Conservation (phyloP, 2,888 invertebrate genomes). For the Leptopterna dolabrata region DNA sequence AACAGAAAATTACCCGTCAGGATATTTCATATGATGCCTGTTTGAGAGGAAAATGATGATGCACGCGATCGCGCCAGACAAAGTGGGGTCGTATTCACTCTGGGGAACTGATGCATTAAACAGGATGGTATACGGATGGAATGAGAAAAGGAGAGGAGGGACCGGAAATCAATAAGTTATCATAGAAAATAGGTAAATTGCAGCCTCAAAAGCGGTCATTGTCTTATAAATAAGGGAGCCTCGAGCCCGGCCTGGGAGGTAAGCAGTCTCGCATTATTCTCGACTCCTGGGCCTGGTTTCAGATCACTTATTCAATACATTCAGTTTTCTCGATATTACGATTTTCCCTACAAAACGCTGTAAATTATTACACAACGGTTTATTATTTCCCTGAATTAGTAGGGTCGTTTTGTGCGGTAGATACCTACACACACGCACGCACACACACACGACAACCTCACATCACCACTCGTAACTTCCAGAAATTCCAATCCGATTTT, state of each 20-base stretch:
- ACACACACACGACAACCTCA: no score
- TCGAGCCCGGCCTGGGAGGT: neutral
- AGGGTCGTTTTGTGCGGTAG: no score
- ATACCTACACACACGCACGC: no score
- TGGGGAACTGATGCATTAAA: slow-evolving; percentile 12
- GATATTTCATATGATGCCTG: neutral
- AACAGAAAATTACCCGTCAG: neutral
- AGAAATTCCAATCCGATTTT: no score
- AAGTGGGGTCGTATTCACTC: neutral
- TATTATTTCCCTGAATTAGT: no score
- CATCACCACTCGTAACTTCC: no score
- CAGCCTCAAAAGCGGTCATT: slow-evolving; percentile 24
- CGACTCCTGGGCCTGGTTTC: neutral
- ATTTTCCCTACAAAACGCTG: no score
- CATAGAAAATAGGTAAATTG: slow-evolving; percentile 21
- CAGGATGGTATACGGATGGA: slow-evolving; percentile 8
- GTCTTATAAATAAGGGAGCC: slow-evolving; percentile 20
- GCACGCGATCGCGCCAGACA: neutral
- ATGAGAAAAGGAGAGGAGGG: neutral
- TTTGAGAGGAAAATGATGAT: slow-evolving; percentile 11
- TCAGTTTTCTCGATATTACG: neutral
- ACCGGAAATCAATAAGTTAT: slow-evolving; percentile 8
- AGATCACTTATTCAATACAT: slow-evolving; percentile 9
- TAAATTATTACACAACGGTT: no score
- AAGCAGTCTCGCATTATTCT: neutral